phyloP scores from a whole-genome alignment of 2,113 vertebrate genomes.

The Nettapus auritus region DNA sequence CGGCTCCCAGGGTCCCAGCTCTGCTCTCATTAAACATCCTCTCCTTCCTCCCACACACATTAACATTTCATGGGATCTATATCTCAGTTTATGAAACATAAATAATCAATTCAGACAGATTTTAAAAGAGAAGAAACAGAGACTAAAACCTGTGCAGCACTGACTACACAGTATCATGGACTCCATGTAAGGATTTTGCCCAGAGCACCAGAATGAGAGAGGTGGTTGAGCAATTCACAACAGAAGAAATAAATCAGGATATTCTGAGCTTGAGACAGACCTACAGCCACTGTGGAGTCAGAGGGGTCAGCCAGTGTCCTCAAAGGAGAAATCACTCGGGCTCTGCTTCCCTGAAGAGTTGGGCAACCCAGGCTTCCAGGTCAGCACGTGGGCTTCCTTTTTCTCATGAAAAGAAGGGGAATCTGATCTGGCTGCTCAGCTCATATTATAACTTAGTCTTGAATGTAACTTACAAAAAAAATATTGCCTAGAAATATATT shows the following conservation, averaged over 20 bases:
- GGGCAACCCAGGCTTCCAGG: not conserved
- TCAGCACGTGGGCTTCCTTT: not conserved
- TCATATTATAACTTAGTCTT: not conserved
- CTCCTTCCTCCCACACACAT: not conserved
- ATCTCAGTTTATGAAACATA: not conserved
- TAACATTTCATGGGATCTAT: not conserved
- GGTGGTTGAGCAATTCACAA: not conserved
- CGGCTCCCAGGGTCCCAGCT: fast-evolving
- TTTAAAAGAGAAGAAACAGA: not conserved
- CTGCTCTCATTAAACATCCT: not conserved
- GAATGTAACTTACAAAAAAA: not conserved
- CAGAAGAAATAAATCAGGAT: fast-evolving
- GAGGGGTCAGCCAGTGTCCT: not conserved
- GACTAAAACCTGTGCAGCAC: fast-evolving
- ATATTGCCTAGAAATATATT: not conserved
- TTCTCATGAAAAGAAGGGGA: not conserved
- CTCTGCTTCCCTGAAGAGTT: not conserved
- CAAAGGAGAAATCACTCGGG: not conserved
- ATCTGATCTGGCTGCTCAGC: not conserved
- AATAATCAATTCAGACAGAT: not conserved
- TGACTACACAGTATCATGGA: not conserved
- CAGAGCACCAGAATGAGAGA: not conserved
- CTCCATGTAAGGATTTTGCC: not conserved
- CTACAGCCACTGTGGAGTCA: too few relatives aligned
- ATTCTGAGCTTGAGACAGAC: not conserved